These are phyloP conservation scores for Geopemphigus sp. DNA, from an alignment of 1,140 invertebrate species.

Conservation along the genomic window DNA sequence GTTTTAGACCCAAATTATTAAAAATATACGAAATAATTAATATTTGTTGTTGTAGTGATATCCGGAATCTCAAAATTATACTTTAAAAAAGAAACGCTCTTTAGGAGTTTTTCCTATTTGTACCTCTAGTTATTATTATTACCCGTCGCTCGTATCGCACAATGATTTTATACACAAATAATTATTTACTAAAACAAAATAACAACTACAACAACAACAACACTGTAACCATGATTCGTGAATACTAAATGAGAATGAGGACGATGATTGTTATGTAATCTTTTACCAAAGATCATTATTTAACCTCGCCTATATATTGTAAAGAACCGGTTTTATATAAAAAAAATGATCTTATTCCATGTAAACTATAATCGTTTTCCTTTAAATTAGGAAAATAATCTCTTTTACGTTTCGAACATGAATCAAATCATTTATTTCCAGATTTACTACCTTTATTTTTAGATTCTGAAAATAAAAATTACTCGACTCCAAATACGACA, in stretches of 20 bases:
- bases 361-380: not conserved
- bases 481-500: too few relatives aligned
- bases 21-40: too few relatives aligned
- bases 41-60: too few relatives aligned
- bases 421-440: too few relatives aligned
- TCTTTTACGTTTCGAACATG: not conserved
- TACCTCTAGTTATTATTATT: too few relatives aligned
- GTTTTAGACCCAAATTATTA: too few relatives aligned
- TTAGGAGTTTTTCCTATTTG: too few relatives aligned
- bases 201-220: not conserved
- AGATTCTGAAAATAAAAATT: too few relatives aligned
- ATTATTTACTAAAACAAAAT: not conserved
- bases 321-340: conserved; percentile 28
- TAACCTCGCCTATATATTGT: not conserved
- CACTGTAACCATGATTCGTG: not conserved
- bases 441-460: too few relatives aligned
- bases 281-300: conserved; percentile 17
- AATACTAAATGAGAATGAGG: not conserved
- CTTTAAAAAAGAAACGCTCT: too few relatives aligned
- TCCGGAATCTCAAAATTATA: too few relatives aligned
- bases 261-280: not conserved
- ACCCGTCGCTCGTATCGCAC: not conserved
- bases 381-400: conserved; percentile 2
- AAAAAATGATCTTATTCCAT: not conserved
- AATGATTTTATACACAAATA: not conserved